These are phyloP conservation scores for Coendou prehensilis DNA, from an alignment of 2,797 vertebrate genomes.

Conservation along the genomic window DNA sequence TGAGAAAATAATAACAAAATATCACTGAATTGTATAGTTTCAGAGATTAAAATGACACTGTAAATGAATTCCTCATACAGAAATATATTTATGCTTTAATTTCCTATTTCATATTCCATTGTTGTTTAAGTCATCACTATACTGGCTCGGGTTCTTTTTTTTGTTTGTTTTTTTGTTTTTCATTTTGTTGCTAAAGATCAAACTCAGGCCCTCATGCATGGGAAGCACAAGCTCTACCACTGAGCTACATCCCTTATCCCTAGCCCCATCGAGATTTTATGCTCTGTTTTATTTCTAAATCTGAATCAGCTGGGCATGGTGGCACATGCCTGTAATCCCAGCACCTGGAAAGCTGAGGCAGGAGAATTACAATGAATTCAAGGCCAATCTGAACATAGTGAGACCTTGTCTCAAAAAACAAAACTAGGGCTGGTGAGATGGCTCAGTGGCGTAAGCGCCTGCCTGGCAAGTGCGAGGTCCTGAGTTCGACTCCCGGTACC, in stretches of 20 bases:
- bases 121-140: neutral
- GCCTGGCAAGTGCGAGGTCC: too few species aligned
- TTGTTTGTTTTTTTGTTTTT: neutral
- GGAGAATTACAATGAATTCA: too few species aligned
- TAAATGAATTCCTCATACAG: neutral
- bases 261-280: conserved; percentile 23
- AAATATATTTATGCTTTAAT: neutral
- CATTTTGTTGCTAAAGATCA: too few species aligned
- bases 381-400: too few species aligned
- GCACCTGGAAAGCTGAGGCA: too few species aligned
- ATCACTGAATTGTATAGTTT: neutral
- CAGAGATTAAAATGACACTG: neutral
- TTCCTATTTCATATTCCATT: neutral
- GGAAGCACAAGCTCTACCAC: neutral
- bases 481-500: too few species aligned
- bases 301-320: neutral
- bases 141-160: neutral
- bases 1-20: conserved; percentile 1
- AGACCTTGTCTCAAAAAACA: too few species aligned
- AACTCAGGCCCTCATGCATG: neutral
- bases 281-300: conserved; percentile 13
- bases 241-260: neutral
- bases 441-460: too few species aligned
- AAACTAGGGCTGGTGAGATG: too few species aligned
- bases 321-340: too few species aligned